Evolutionary conservation across 2,888 invertebrate genomes (phyloP).

Genomic region (Eupithecia pulchellata): DNA sequence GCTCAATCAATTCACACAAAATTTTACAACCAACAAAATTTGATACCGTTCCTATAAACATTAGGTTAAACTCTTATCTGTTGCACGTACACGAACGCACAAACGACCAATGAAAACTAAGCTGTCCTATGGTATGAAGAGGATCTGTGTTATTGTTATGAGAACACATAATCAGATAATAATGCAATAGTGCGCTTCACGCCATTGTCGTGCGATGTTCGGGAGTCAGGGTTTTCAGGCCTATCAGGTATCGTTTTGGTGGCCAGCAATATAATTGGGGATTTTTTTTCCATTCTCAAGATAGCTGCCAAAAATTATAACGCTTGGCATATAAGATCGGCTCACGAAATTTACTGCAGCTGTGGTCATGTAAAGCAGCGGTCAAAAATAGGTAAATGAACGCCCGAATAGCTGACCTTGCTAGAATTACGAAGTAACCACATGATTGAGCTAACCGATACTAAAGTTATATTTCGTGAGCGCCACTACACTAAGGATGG

Average conservation of each 20-base stretch:
- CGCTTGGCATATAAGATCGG: too few species aligned
- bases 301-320: too few species aligned
- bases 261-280: too few species aligned
- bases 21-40: background rate
- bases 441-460: too few species aligned
- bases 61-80: background rate
- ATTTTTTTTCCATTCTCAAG: too few species aligned
- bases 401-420: too few species aligned
- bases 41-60: background rate
- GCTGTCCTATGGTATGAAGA: background rate
- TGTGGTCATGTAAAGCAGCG: too few species aligned
- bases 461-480: too few species aligned
- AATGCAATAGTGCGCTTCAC: background rate
- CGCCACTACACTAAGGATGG: too few species aligned
- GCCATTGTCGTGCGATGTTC: background rate
- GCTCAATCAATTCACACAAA: background rate
- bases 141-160: conserved; percentile 8
- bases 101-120: conserved; percentile 4
- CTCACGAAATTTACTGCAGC: too few species aligned
- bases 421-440: too few species aligned
- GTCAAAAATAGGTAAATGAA: too few species aligned
- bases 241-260: background rate
- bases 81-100: background rate
- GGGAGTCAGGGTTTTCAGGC: background rate
- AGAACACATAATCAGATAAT: background rate